Conservation (phyloP, 2,888 invertebrate species). For the Pegoplata infirma region DNA sequence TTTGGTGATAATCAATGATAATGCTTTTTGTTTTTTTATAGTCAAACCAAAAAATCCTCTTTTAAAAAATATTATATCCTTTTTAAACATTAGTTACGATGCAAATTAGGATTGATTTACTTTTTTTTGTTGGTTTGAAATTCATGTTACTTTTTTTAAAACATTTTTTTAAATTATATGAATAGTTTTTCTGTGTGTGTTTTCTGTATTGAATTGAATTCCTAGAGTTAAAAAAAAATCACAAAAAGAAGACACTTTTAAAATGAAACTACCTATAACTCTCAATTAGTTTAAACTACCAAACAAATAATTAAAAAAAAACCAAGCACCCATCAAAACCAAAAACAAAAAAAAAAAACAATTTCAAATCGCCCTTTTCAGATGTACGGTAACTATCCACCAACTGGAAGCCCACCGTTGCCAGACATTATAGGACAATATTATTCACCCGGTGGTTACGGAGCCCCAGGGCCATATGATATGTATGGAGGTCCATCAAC, state of each 20-base stretch:
- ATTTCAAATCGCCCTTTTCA: slow-evolving; percentile 78
- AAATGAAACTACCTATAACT: slow-evolving; percentile 41
- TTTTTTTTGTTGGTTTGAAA: slow-evolving; percentile 8
- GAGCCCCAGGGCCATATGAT: slow-evolving; percentile 66
- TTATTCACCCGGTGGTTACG: slow-evolving; percentile 67
- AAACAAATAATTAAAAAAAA: slow-evolving; percentile 47
- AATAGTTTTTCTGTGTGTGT: slow-evolving; percentile 60
- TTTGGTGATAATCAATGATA: slow-evolving; percentile 74
- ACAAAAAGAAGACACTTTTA: slow-evolving; percentile 61
- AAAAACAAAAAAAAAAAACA: slow-evolving; percentile 68
- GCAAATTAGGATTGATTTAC: slow-evolving; percentile 40
- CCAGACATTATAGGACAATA: slow-evolving; percentile 78
- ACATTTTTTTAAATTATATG: neutral
- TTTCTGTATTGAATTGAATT: slow-evolving; percentile 63
- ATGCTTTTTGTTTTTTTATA: neutral
- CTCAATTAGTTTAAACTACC: slow-evolving; percentile 28
- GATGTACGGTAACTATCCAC: slow-evolving; percentile 78
- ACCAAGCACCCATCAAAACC: slow-evolving; percentile 59
- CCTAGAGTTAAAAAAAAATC: slow-evolving; percentile 44
- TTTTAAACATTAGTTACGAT: slow-evolving; percentile 39
- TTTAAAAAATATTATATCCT: slow-evolving; percentile 6
- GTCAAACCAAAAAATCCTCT: slow-evolving; percentile 56
- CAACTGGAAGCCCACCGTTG: slow-evolving; percentile 77
- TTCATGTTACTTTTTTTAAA: slow-evolving; percentile 8
- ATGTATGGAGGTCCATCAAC: slow-evolving; percentile 73